Percentiles rank a stretch among this genome's conserved stretches.
Evolutionary conservation across 2,113 vertebrate genomes (phyloP).

Genomic region (Eolophus roseicapilla): DNA sequence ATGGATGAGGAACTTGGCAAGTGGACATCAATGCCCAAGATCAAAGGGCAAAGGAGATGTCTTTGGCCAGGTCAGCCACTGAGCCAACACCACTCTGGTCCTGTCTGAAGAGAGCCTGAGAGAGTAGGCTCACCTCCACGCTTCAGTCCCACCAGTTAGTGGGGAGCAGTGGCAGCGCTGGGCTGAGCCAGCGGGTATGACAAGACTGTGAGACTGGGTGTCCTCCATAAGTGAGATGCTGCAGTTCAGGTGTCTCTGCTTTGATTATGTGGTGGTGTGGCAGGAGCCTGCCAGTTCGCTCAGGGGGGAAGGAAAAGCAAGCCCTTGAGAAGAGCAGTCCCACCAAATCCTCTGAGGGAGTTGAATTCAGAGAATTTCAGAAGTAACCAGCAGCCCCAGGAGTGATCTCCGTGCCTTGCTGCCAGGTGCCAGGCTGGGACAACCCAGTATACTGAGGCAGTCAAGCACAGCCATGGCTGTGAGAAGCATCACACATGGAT

Average conservation of each 20-base stretch:
- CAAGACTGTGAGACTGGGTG: not conserved
- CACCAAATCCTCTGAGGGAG: not conserved
- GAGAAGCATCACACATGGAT: not conserved
- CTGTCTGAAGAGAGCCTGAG: not conserved
- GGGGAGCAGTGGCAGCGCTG: not conserved
- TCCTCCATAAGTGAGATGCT: not conserved
- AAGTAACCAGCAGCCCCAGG: not conserved
- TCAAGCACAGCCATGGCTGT: not conserved
- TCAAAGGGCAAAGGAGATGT: not conserved
- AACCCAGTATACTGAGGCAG: not conserved
- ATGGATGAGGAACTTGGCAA: not conserved
- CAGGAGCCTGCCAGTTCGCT: not conserved
- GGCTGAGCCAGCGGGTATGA: not conserved
- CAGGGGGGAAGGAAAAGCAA: not conserved
- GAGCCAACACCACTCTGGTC: not conserved
- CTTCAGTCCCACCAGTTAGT: no score
- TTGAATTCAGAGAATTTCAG: not conserved
- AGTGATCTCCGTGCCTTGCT: not conserved
- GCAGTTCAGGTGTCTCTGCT: not conserved
- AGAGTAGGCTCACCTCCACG: not conserved
- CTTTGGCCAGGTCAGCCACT: not conserved
- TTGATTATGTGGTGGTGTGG: not conserved
- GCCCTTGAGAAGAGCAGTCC: not conserved
- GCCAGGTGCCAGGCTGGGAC: not conserved
- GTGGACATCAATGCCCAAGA: not conserved